A percentile compares a stretch with the other conserved stretches of the same genome.
Conservation (phyloP, 2,797 vertebrate species). For the Semaprochilodus insignis region DNA sequence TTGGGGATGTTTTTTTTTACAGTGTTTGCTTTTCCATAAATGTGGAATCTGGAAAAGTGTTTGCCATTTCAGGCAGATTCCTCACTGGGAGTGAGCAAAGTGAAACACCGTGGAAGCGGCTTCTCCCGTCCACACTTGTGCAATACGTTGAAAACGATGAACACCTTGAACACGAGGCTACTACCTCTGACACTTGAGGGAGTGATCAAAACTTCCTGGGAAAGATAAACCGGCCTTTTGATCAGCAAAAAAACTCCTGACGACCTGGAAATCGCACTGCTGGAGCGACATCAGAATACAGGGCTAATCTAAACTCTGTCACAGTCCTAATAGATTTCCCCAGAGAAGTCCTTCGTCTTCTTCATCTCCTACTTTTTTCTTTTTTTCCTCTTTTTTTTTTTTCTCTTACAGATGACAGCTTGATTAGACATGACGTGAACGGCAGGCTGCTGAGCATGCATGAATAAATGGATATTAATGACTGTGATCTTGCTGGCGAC, state of each 20-base stretch:
- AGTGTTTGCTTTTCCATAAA: background rate
- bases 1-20: background rate
- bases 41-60: background rate
- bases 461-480: conserved; percentile 79
- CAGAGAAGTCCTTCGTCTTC: conserved; percentile 49
- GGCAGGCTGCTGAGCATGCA: conserved; percentile 71
- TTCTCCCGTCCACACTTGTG: background rate
- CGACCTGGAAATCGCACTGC: conserved; percentile 47
- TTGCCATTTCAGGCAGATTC: background rate
- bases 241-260: conserved; percentile 55
- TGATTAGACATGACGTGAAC: conserved; percentile 76
- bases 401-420: conserved; percentile 72
- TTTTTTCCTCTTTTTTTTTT: conserved; percentile 53
- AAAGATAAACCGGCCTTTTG: conserved; percentile 15
- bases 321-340: conserved; percentile 66
- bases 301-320: conserved; percentile 60
- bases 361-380: background rate
- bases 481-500: conserved; percentile 73
- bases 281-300: conserved; percentile 39
- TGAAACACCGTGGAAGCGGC: background rate
- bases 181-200: conserved; percentile 1
- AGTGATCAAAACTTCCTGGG: conserved; percentile 3
- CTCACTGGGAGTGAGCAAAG: background rate
- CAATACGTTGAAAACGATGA: background rate
- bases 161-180: conserved; percentile 23